These are phyloP conservation scores for Macrophya annulata DNA, from an alignment of 2,888 invertebrate genomes.

Conservation along the genomic window DNA sequence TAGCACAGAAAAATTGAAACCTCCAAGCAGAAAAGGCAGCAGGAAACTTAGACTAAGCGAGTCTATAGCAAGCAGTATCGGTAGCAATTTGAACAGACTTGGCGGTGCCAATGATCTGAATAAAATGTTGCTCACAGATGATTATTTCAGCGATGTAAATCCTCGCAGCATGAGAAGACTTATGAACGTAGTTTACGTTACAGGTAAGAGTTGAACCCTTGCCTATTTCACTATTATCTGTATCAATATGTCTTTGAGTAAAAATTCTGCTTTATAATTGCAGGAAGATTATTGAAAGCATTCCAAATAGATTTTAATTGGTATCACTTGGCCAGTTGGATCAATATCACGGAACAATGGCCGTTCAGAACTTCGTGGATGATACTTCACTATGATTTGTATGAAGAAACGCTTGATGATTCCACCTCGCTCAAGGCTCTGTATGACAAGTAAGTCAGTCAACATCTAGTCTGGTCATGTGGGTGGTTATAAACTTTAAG, in stretches of 20 bases:
- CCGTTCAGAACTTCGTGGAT: conserved; percentile 99
- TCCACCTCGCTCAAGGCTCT: conserved; percentile 92
- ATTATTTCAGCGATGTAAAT: conserved; percentile 99
- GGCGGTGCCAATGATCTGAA: conserved; percentile 89
- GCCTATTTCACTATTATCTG: background rate
- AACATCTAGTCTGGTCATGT: background rate
- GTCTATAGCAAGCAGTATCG: conserved; percentile 94
- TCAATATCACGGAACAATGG: conserved; percentile 99
- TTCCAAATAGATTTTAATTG: conserved; percentile 99
- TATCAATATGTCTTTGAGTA: background rate
- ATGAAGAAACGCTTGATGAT: conserved; percentile 94
- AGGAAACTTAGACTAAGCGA: conserved; percentile 91
- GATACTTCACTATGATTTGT: conserved; percentile 95
- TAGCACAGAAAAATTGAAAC: conserved; percentile 90
- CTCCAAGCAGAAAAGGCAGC: conserved; percentile 82
- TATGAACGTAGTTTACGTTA: conserved; percentile 98
- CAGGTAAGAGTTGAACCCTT: conserved; percentile 82
- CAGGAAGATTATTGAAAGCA: conserved; percentile 96
- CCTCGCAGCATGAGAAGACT: conserved; percentile 97
- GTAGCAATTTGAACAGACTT: conserved; percentile 91
- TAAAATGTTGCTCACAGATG: conserved; percentile 95
- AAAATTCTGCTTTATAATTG: conserved; percentile 62
- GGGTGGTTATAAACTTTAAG: conserved; percentile 15
- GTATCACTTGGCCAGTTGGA: conserved; percentile 99
- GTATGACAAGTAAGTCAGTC: conserved; percentile 91